phyloP scores from a whole-genome alignment of 1,140 invertebrate genomes.

The Pentalonia nigronervosa region DNA sequence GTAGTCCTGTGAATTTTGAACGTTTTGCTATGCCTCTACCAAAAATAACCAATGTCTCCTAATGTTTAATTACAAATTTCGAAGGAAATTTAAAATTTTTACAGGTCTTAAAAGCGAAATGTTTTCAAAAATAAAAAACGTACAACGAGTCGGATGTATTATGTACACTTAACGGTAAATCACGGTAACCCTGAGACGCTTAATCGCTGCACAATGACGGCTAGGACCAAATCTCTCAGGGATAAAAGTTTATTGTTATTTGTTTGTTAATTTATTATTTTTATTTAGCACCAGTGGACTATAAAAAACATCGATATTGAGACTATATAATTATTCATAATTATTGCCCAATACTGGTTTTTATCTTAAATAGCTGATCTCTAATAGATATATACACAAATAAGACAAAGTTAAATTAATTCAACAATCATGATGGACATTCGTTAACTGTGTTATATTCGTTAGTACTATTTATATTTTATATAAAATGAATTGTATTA shows the following conservation, averaged over 20 bases:
- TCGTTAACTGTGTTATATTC: neutral
- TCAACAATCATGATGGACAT: neutral
- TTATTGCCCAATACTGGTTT: neutral
- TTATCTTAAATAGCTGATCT: neutral
- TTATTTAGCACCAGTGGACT: neutral
- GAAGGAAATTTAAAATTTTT: too few relatives aligned
- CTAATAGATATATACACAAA: neutral
- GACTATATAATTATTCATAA: neutral
- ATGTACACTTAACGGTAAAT: neutral
- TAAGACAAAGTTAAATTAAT: neutral
- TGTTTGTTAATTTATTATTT: neutral
- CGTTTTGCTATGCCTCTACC: too few relatives aligned
- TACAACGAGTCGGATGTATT: neutral
- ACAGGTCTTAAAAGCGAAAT: neutral
- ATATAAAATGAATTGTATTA: neutral
- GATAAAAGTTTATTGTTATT: neutral
- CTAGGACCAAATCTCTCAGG: neutral
- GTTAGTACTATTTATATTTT: neutral
- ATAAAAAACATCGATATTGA: neutral
- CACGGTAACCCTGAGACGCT: too few relatives aligned
- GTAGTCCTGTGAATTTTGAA: neutral
- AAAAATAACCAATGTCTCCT: neutral
- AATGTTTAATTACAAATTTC: neutral
- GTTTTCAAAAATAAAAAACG: neutral
- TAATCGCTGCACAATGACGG: neutral